Conservation (phyloP, 2,797 vertebrate genomes). For the Eutrigla gurnardus region DNA sequence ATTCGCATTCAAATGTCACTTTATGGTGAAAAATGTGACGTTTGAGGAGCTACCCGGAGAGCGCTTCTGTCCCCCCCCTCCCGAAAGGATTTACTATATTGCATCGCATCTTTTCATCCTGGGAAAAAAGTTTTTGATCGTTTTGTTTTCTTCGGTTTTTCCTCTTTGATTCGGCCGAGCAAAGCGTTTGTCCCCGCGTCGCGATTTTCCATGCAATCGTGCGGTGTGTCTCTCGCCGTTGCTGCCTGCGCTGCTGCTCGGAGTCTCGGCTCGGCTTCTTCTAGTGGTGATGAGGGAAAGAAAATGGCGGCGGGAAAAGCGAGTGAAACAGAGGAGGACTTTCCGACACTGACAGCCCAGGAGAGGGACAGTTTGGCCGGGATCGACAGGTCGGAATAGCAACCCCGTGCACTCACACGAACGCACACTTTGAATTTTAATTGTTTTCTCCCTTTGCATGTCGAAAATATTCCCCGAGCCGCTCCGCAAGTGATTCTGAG, state of each 20-base stretch:
- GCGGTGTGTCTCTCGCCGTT: conserved; percentile 94
- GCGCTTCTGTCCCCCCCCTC: conserved; percentile 75
- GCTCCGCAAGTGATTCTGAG: conserved; percentile 79
- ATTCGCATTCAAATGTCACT: conserved; percentile 59
- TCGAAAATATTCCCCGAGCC: conserved; percentile 50
- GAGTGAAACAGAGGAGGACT: conserved; percentile 99
- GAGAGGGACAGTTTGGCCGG: conserved; percentile 93
- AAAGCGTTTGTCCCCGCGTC: conserved; percentile 72
- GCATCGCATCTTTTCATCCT: conserved; percentile 79
- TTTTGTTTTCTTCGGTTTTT: conserved; percentile 65
- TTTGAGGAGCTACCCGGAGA: conserved; percentile 76
- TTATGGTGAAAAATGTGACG: conserved; percentile 82
- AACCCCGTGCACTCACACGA: conserved; percentile 50
- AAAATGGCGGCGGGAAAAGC: conserved; percentile 99
- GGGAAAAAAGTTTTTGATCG: conserved; percentile 78
- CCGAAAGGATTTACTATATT: conserved; percentile 81
- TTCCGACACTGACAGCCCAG: conserved; percentile 97
- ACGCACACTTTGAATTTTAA: conserved; percentile 45
- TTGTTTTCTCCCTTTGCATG: conserved; percentile 41
- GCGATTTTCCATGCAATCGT: conserved; percentile 98
- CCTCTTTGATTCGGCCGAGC: conserved; percentile 79
- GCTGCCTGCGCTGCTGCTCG: conserved; percentile 87
- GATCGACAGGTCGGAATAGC: conserved; percentile 92
- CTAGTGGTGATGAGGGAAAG: conserved; percentile 98
- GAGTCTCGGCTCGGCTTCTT: conserved; percentile 89